Conservation (phyloP, 2,113 vertebrate genomes). For the Tyrannus savana region DNA sequence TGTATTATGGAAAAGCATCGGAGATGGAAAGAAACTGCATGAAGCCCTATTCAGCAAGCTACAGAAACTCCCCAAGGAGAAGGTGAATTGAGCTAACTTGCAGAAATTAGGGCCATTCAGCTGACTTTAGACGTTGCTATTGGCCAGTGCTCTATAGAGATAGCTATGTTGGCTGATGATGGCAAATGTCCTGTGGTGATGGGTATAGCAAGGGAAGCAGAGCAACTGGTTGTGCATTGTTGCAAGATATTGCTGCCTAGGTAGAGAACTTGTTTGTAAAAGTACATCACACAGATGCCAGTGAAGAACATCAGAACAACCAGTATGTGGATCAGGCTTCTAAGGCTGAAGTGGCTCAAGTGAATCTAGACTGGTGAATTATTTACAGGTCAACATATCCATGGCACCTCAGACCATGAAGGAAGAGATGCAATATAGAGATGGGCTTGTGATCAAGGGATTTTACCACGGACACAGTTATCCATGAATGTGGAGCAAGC, state of each 20-base stretch:
- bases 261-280: neutral
- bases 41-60: neutral
- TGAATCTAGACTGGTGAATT: neutral
- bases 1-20: neutral
- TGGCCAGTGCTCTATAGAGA: neutral
- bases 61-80: neutral
- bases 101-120: neutral
- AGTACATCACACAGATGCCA: neutral
- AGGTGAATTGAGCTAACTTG: neutral
- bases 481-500: neutral
- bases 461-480: neutral
- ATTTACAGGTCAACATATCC: neutral
- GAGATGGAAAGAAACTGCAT: neutral
- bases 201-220: neutral
- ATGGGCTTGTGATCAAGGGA: rapidly evolving
- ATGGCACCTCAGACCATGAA: no score
- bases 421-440: neutral
- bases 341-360: neutral
- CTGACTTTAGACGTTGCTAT: neutral
- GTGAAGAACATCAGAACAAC: neutral
- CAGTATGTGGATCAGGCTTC: neutral
- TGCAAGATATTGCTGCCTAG: neutral
- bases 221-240: neutral
- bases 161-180: neutral
- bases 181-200: neutral